Evolutionary conservation across 2,888 invertebrate species (phyloP).

Genomic region (Cephus runcator): DNA sequence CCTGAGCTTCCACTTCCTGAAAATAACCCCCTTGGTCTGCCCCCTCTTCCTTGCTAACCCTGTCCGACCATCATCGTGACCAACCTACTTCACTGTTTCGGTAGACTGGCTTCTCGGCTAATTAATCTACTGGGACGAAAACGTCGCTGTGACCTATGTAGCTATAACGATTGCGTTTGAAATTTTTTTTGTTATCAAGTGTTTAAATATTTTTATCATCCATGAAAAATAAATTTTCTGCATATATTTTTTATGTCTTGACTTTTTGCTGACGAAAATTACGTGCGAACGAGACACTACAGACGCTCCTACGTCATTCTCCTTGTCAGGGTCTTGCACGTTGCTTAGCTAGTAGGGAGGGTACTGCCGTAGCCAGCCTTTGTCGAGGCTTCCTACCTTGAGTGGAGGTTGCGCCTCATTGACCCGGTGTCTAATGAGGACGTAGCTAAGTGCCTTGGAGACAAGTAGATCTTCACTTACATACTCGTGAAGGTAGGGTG

Average conservation of each 20-base stretch:
- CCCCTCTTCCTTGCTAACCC: not conserved
- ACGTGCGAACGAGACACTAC: not conserved
- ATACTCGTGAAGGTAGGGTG: slow-evolving; percentile 23
- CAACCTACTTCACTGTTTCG: not conserved
- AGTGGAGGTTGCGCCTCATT: slow-evolving; percentile 38
- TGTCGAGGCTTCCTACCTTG: not conserved
- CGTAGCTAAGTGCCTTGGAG: slow-evolving; percentile 44
- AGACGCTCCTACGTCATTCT: not conserved
- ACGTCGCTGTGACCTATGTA: not conserved
- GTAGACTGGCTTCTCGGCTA: not conserved
- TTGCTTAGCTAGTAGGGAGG: not conserved
- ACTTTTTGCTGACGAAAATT: not conserved
- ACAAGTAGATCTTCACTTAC: slow-evolving; percentile 48
- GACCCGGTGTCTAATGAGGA: slow-evolving; percentile 57
- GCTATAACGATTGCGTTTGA: not conserved
- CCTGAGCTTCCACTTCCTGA: not conserved
- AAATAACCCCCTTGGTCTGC: not conserved
- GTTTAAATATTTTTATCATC: not conserved
- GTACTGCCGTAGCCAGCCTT: not conserved
- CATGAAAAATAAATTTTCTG: too few species aligned
- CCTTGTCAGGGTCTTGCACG: not conserved
- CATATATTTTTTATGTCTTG: not conserved
- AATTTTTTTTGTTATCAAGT: not conserved
- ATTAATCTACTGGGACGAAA: not conserved
- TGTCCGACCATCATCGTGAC: not conserved